Evolutionary conservation across 2,888 invertebrate species (phyloP).

Genomic region (Cerceris ruficornis): DNA sequence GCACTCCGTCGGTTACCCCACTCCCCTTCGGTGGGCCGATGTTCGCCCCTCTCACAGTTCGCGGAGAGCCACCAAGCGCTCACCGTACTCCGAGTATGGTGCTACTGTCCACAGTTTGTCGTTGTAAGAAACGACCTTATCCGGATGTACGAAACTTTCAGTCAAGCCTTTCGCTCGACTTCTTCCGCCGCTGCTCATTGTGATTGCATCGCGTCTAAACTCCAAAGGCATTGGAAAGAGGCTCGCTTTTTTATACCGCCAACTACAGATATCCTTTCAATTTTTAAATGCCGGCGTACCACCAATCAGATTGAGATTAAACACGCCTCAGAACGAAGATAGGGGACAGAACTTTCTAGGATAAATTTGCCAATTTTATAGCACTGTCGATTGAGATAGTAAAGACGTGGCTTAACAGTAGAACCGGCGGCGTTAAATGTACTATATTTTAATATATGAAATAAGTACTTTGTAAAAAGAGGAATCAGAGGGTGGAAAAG

Average conservation of each 20-base stretch:
- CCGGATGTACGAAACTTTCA: conserved; percentile 56
- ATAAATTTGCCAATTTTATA: background rate
- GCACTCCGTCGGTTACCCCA: conserved; percentile 6
- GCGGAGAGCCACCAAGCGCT: conserved; percentile 40
- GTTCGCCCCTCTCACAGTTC: conserved; percentile 36
- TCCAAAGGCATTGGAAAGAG: background rate
- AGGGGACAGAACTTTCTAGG: too few species aligned
- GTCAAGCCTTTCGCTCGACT: conserved; percentile 40
- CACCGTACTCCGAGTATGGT: conserved; percentile 13
- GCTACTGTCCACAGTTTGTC: conserved; percentile 47
- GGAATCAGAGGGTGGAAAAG: too few species aligned
- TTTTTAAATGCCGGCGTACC: background rate
- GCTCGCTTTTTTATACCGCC: conserved; percentile 28
- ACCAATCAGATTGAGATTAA: background rate
- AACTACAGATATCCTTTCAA: background rate
- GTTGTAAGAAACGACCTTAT: conserved; percentile 48
- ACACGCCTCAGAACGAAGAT: too few species aligned
- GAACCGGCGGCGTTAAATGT: too few species aligned
- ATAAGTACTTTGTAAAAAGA: too few species aligned
- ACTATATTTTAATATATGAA: too few species aligned
- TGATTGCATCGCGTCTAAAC: conserved; percentile 43
- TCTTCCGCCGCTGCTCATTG: conserved; percentile 36
- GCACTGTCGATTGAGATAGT: too few species aligned
- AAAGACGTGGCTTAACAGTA: too few species aligned
- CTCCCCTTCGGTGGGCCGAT: conserved; percentile 19